Evolutionary conservation across 2,888 invertebrate species (phyloP).

Genomic region (Pyralis farinalis): DNA sequence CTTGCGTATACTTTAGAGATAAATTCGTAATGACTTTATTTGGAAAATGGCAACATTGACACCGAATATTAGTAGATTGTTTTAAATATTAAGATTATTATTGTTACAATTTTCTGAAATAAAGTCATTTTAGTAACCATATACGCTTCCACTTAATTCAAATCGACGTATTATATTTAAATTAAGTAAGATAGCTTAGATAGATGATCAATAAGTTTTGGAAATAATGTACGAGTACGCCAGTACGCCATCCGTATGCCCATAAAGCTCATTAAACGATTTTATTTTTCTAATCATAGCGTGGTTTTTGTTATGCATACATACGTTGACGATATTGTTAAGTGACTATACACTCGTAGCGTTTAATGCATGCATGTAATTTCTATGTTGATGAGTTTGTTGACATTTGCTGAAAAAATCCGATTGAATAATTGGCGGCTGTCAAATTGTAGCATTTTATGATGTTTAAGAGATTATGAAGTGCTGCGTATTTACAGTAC

Average conservation of each 20-base stretch:
- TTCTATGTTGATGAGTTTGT: too few species aligned
- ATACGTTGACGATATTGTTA: slow-evolving; percentile 1
- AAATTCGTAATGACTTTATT: slow-evolving; percentile 39
- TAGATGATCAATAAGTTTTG: slow-evolving; percentile 66
- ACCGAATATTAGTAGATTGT: slow-evolving; percentile 12
- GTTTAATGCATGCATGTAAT: too few species aligned
- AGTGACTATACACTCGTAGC: too few species aligned
- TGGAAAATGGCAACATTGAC: slow-evolving; percentile 31
- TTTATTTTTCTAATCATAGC: slow-evolving; percentile 23
- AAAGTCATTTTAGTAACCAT: slow-evolving; percentile 55
- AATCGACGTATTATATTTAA: slow-evolving; percentile 76
- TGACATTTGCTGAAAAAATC: too few species aligned
- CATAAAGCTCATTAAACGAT: slow-evolving; percentile 27
- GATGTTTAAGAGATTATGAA: too few species aligned
- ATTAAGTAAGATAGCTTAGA: slow-evolving; percentile 64
- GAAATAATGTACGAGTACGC: slow-evolving; percentile 78
- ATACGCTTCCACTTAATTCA: slow-evolving; percentile 78
- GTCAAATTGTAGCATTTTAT: too few species aligned
- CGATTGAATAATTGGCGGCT: too few species aligned
- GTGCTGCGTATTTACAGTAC: too few species aligned
- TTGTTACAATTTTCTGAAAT: slow-evolving; percentile 43
- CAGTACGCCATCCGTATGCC: slow-evolving; percentile 48
- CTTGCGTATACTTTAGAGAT: slow-evolving; percentile 48
- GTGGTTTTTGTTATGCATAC: slow-evolving; percentile 13
- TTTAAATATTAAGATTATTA: slow-evolving; percentile 6